Evolutionary conservation across 1,140 invertebrate species (phyloP).

Genomic region (Chelonus insularis): DNA sequence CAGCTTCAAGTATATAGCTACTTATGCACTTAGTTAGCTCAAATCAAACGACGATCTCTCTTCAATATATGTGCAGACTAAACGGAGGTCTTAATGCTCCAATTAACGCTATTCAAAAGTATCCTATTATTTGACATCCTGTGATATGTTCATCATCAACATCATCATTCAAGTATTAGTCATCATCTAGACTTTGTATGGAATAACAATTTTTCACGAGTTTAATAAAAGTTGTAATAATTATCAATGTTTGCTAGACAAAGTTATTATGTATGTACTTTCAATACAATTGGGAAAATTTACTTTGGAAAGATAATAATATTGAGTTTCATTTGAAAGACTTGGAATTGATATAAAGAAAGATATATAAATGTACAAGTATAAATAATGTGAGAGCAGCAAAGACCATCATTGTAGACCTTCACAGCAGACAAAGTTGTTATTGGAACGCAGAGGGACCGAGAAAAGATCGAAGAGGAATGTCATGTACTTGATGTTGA

Average conservation of each 20-base stretch:
- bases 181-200: too few relatives aligned
- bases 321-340: background rate
- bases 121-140: too few relatives aligned
- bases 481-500: slow-evolving; percentile 60
- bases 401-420: background rate
- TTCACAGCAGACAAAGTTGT: slow-evolving; percentile 25
- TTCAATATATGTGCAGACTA: background rate
- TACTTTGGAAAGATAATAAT: background rate
- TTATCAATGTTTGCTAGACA: background rate
- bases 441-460: slow-evolving; percentile 34
- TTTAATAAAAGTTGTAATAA: too few relatives aligned
- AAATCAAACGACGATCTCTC: slow-evolving; percentile 11
- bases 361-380: slow-evolving; percentile 6
- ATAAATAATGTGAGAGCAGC: slow-evolving; percentile 9
- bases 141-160: too few relatives aligned
- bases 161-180: too few relatives aligned
- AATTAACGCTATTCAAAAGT: too few relatives aligned
- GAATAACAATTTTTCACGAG: too few relatives aligned
- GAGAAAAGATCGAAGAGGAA: slow-evolving; percentile 54
- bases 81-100: too few relatives aligned
- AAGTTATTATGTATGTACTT: background rate
- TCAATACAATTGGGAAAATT: too few relatives aligned
- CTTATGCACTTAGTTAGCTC: slow-evolving; percentile 45
- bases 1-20: slow-evolving; percentile 52
- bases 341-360: background rate